phyloP scores from a whole-genome alignment of 2,113 vertebrate species.

The Cavia porcellus region DNA sequence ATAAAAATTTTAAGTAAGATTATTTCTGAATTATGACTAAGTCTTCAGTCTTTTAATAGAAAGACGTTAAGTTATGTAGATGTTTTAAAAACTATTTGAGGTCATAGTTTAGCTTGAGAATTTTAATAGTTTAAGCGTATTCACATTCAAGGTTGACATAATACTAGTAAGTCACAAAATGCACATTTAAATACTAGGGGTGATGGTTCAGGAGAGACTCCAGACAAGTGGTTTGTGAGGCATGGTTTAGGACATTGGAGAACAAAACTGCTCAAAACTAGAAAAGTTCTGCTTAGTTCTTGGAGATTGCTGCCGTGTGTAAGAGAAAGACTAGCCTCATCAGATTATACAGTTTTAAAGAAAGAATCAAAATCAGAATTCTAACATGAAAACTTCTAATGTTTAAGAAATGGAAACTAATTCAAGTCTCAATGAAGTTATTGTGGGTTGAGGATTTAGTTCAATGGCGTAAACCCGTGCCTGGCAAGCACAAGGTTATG shows the following conservation, averaged over 20 bases:
- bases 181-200: neutral
- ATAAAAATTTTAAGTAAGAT: neutral
- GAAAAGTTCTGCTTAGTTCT: neutral
- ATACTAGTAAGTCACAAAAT: no score
- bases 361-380: neutral
- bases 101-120: neutral
- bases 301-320: neutral
- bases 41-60: neutral
- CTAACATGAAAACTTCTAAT: neutral
- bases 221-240: neutral
- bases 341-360: neutral
- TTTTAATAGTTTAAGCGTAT: neutral
- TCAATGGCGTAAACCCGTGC: no score
- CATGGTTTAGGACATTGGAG: accelerated
- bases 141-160: neutral
- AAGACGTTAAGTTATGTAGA: neutral
- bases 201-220: neutral
- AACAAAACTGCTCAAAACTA: neutral
- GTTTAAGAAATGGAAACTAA: neutral
- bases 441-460: no score
- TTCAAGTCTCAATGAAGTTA: neutral
- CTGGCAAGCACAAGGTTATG: no score
- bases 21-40: neutral
- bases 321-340: neutral
- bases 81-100: neutral